Conservation (phyloP, 2,113 vertebrate species). For the Cyanoderma ruficeps region DNA sequence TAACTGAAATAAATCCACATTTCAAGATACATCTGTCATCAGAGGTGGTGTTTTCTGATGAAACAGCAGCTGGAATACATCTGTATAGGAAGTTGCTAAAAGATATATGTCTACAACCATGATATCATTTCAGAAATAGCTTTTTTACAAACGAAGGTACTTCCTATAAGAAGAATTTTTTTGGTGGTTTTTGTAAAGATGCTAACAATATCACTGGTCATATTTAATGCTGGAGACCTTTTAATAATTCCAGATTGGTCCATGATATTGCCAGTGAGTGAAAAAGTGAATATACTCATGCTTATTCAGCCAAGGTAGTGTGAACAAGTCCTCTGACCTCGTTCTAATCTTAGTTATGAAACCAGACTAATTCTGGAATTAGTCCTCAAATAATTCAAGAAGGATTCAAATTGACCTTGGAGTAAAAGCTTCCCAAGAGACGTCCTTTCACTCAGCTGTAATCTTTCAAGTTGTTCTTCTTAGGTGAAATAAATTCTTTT, state of each 20-base stretch:
- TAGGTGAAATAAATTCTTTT: background rate
- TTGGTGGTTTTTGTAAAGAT: background rate
- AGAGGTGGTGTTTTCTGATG: background rate
- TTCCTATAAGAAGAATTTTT: background rate
- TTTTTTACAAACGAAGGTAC: background rate
- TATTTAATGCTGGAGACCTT: background rate
- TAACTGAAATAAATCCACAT: background rate
- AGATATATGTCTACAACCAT: background rate
- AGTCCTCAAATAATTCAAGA: background rate
- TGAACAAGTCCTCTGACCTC: background rate
- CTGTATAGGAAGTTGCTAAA: background rate
- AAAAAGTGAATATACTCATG: background rate
- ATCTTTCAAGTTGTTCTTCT: background rate
- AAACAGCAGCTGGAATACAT: background rate
- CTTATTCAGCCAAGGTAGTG: background rate
- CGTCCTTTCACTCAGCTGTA: background rate
- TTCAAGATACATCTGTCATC: background rate
- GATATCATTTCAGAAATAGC: background rate
- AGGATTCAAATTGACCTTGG: background rate
- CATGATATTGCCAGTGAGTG: background rate
- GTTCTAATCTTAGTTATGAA: background rate
- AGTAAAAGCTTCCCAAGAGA: background rate
- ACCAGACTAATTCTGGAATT: background rate
- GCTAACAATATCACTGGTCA: background rate
- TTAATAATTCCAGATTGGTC: background rate